Evolutionary conservation across 2,888 invertebrate genomes (phyloP), one percentile per base, ranked within the genome.

Genomic region (Chloroclystis v-ata): DNA sequence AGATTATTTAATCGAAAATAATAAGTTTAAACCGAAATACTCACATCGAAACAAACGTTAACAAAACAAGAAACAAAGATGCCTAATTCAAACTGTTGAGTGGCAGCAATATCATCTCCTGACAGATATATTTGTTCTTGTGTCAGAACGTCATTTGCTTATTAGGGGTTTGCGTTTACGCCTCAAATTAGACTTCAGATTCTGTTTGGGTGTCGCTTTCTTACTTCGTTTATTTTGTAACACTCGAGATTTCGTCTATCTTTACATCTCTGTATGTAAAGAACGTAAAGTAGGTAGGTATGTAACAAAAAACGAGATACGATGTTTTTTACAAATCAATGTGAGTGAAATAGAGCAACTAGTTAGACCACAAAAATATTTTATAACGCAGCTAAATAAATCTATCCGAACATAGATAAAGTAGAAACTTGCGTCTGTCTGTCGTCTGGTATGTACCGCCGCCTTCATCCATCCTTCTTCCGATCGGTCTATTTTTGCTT

Each of bases 121-220:
- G 49, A 50, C 53, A 54, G 47, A 48, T 49, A 43, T 50, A 45
- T 50, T 48, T 20, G 47, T 24, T n/a, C 7, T 28, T 13, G 32
- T 30, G 40, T 43, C 45, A 40, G 39, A 47, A 41, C 47, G 20
- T 54, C 43, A 39, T 43, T 43, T 33, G 28, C 38, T 47, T 47
- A 42, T 47, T 39, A 48, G 35, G 43, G 35, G 13, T 14, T 16
- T 33, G 6, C 6, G 16, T 14, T 33, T 33, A 14, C 37, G 29
- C 30, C 10, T 40, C 40, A 37, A 44, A 48, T 35, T 48, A 43
- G 35, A 43, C 25, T 5, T 4, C n/a, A 7, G 20, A 28, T 2
- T 9, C 26, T 2, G 1, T 6, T 9, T 4, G 4, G 6, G 24
- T 6, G 24, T 24, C 24, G 24, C 4, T n/a, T n/a, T n/a, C n/a